A percentile compares a stretch with the other conserved stretches of the same genome.
These are phyloP conservation scores for Coracopsis vasa DNA, from an alignment of 2,113 vertebrate species.

Conservation along the genomic window DNA sequence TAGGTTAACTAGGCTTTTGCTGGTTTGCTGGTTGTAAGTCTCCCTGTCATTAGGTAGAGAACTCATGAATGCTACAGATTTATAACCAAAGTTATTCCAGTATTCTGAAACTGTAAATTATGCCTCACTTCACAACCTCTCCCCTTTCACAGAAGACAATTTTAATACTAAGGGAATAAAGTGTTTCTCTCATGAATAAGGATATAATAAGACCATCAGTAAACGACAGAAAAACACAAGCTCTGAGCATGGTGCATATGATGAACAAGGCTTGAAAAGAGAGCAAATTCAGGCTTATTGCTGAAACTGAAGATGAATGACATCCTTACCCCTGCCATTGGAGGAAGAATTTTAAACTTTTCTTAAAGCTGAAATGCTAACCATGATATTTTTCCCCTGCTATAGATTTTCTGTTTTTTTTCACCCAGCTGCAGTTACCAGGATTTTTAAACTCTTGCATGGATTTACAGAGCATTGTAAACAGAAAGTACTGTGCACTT, in stretches of 20 bases:
- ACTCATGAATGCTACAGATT: background rate
- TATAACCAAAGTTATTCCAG: background rate
- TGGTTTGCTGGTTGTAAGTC: background rate
- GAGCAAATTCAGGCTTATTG: background rate
- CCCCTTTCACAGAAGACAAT: background rate
- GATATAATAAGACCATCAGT: background rate
- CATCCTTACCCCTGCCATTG: background rate
- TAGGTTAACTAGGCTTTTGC: background rate
- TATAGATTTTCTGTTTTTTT: background rate
- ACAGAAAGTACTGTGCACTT: background rate
- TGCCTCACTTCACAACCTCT: background rate
- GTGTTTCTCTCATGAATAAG: background rate
- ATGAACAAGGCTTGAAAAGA: background rate
- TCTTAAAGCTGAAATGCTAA: background rate
- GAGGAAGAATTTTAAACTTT: background rate
- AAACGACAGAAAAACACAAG: background rate
- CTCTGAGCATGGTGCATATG: background rate
- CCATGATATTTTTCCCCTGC: background rate
- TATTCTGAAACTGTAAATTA: conserved; percentile 11
- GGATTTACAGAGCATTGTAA: background rate
- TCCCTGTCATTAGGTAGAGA: background rate
- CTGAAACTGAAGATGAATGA: background rate
- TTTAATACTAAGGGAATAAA: conserved; percentile 9
- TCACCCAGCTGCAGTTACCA: background rate
- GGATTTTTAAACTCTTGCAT: background rate